phyloP scores from a whole-genome alignment of 2,113 vertebrate species.

The Cairina moschata region DNA sequence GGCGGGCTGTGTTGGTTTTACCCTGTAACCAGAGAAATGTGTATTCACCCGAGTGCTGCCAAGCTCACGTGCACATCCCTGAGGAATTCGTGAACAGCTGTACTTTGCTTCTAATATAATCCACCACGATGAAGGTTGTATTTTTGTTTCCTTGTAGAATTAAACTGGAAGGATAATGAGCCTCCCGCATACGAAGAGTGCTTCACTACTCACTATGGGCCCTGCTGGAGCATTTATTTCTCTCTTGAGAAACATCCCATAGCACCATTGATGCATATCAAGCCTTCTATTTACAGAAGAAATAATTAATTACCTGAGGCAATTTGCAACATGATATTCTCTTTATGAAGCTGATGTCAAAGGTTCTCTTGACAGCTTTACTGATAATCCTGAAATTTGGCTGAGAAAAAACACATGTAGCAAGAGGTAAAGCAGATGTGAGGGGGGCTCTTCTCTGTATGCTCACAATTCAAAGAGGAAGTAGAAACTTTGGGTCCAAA shows the following conservation, averaged over 20 bases:
- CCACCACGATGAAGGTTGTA: background rate
- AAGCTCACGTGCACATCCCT: accelerated
- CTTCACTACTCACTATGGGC: background rate
- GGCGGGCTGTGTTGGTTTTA: background rate
- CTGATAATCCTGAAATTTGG: background rate
- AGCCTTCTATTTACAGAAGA: constrained; percentile 27
- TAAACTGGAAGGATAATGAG: background rate
- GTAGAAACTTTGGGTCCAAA: background rate
- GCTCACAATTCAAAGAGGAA: background rate
- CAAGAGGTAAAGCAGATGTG: background rate
- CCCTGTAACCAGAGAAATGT: accelerated
- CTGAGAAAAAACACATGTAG: background rate
- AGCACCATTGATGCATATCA: background rate
- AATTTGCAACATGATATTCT: background rate
- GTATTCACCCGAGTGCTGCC: accelerated
- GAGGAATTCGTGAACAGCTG: background rate
- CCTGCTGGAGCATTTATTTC: background rate
- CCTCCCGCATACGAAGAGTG: background rate
- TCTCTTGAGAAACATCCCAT: background rate
- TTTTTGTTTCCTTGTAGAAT: background rate
- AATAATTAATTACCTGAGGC: constrained; percentile 41
- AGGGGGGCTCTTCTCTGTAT: background rate
- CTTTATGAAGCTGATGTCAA: constrained; percentile 1
- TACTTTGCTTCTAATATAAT: background rate
- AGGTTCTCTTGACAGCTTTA: background rate